Base-by-base conservation (phyloP, 2,888 invertebrate genomes). In the Caenorhabditis drosophilae region DNA sequence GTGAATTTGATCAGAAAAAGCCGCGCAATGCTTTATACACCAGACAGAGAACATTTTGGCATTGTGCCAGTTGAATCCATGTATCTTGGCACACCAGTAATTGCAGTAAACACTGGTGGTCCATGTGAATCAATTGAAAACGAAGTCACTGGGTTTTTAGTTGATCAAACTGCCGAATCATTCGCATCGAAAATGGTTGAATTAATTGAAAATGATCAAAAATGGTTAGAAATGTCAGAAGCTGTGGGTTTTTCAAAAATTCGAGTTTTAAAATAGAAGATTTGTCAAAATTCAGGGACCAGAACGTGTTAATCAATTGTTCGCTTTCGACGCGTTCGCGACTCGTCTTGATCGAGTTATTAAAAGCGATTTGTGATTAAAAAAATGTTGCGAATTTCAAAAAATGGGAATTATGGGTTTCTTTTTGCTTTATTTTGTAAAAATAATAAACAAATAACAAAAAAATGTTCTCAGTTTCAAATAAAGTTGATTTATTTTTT, bases 41-140 rank as follows among this genome's bases (percentile, higher is more conserved):
- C 98, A 1, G 89, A 90, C 2, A 91, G 92, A 84, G 98, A 99
- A 85, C 98, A 99, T 86, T 98, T 98, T 87, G 98, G 98, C 4
- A 99, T 99, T 79, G 98, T 98, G 9, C 98, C 99, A 0, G 87
- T 99, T 52, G 98, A 99, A 87, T 95, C 96, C 0, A 98, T 98
- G 98, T 92, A 92, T 83, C 89, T 90, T 84, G 87, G 89, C 3
- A 91, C 92, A 81, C 95, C 97, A 4, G 95, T 99, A 0, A 89
- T 99, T 72, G 98, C 98, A 0, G 90, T 92, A 0, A 91, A 92
- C 80, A 92, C 91, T 79, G 98, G 98, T 25, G 98, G 70, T 62
- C 98, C 98, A 0, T 89, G 89, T 1, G 98, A 99, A 85, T 95
- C 98, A 0, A 87, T 98, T 46, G 81, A 77, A 9, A 68, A 85